Base-by-base conservation (phyloP, 2,113 vertebrate species). In the Thunnus maccoyii region DNA sequence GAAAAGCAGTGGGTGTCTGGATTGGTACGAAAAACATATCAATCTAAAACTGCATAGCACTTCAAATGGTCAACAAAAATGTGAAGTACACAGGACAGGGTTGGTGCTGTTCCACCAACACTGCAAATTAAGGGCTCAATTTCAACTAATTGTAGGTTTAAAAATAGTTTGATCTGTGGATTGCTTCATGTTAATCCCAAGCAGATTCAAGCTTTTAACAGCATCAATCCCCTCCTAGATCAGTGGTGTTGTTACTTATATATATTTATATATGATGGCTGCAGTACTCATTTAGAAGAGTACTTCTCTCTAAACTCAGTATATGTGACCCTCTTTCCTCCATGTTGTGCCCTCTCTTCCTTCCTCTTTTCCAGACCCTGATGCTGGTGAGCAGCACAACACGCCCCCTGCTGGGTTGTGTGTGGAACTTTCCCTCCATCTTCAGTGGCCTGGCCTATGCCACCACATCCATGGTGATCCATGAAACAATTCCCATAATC, bases 341-440 rank as follows among this genome's bases (percentile, higher is more conserved):
- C 17, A 1, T 67, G 30, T 44, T 27, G 25, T 64, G 18, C 3
- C 16, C 72, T 18, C 3, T 9, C 25, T 46, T 18, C 55, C 44
- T 62, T 54, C 58, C 18, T 61, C 32, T 55, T 2, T 44, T 25
- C 46, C 77, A 96, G 95, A 92, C 91, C 1, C 58, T 96, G 64
- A 96, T 96, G 95, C 57, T 96, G 57, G 88, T 96, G 63, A 95
- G 93, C 90, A 95, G 92, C 86, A 96, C 95, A 15, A 95, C 92
- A 2, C 93, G 94, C 52, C 94, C 96, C 44, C 89, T 96, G 69
- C 85, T 96, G 84, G 94, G 94, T 32, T 96, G 96, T 54, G 80
- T 95, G 18, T 96, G 95, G 95, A 89, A 95, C 74, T 96, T 96
- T 22, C 95, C 95, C 3, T 78, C 78, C 17, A 62, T 7, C 16